Percentiles rank a stretch among this genome's conserved stretches.
Conservation (phyloP, 2,797 vertebrate species). For the Hyperoplus immaculatus region DNA sequence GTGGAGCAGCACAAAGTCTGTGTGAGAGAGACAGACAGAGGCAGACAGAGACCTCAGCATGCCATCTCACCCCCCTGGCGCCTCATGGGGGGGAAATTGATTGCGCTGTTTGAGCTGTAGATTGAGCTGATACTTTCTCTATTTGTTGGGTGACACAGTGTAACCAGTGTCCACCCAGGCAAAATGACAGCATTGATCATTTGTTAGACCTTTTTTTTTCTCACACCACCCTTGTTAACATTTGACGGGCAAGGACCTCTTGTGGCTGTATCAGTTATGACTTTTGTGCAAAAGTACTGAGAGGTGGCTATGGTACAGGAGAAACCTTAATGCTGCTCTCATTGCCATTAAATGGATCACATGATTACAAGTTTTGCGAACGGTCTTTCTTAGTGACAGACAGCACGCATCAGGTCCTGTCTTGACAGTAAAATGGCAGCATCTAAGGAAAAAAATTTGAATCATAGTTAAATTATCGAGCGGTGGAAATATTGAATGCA, state of each 20-base stretch:
- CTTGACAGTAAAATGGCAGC: neutral
- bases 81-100: conserved; percentile 42
- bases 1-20: conserved; percentile 56
- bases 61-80: conserved; percentile 33
- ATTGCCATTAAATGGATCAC: neutral
- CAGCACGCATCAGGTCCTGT: neutral
- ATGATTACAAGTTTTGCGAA: neutral
- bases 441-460: neutral
- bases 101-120: conserved; percentile 26
- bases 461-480: neutral
- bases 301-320: neutral
- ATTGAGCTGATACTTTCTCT: conserved; percentile 18
- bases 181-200: neutral
- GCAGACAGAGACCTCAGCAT: conserved; percentile 60
- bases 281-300: neutral
- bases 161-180: neutral
- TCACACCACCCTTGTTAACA: neutral
- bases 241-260: neutral
- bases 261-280: neutral
- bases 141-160: neutral
- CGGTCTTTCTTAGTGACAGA: neutral
- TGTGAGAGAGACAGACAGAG: conserved; percentile 50
- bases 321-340: neutral
- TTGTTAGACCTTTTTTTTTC: neutral
- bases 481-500: neutral